These are phyloP conservation scores for Cheilosia impressa DNA, from an alignment of 2,888 invertebrate genomes.

Conservation along the genomic window DNA sequence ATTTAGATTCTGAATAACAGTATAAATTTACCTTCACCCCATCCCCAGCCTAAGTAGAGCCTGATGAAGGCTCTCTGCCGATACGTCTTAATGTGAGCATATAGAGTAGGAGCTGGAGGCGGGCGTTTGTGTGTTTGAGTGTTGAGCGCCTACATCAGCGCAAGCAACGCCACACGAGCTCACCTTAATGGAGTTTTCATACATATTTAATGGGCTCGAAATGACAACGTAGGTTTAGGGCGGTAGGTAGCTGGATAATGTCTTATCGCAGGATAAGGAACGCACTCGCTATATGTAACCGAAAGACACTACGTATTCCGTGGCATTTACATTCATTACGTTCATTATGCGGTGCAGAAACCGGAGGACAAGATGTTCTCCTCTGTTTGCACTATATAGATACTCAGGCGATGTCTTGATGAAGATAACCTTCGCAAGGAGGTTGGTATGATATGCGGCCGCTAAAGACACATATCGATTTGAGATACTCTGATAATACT, in stretches of 20 bases:
- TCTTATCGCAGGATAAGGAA: conserved; percentile 68
- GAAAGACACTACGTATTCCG: conserved; percentile 34
- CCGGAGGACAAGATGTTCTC: conserved; percentile 63
- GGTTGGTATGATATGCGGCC: background rate
- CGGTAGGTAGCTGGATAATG: conserved; percentile 64
- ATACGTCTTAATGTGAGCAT: conserved; percentile 35
- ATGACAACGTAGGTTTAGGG: conserved; percentile 70
- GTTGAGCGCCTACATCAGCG: conserved; percentile 18
- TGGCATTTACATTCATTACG: conserved; percentile 67
- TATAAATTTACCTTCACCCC: conserved; percentile 61
- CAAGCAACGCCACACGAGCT: conserved; percentile 28
- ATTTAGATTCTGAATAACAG: conserved; percentile 69
- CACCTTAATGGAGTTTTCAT: conserved; percentile 75
- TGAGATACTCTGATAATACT: conserved; percentile 19
- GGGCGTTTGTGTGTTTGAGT: background rate
- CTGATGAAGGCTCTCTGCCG: conserved; percentile 36
- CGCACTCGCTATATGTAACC: conserved; percentile 61
- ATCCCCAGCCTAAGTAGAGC: conserved; percentile 6
- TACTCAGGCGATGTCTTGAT: conserved; percentile 47
- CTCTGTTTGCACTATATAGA: conserved; percentile 25
- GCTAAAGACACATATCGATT: conserved; percentile 20
- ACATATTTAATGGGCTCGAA: conserved; percentile 71
- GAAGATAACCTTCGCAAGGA: conserved; percentile 37
- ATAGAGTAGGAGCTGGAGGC: background rate
- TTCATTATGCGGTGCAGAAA: conserved; percentile 58